A percentile compares a stretch with the other conserved stretches of the same genome.
Conservation (phyloP, 2,113 vertebrate genomes). For the Melanostigma gelatinosum region DNA sequence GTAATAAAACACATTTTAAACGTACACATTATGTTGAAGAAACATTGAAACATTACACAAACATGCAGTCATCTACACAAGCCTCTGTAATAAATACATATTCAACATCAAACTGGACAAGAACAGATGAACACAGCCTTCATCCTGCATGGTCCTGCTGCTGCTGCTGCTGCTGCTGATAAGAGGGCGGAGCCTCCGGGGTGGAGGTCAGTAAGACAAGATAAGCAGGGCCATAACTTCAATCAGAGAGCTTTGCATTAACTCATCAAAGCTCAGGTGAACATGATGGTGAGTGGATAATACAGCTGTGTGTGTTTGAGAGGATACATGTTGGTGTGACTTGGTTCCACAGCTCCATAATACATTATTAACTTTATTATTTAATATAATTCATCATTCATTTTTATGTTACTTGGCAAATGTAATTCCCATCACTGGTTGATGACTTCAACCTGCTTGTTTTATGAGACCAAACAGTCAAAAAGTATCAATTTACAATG, state of each 20-base stretch:
- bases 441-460: background rate
- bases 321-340: no score
- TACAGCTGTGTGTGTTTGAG: no score
- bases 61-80: slow-evolving; percentile 63
- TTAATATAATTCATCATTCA: background rate
- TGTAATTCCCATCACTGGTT: background rate
- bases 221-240: no score
- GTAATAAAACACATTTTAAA: slow-evolving; percentile 26
- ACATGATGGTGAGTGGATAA: no score
- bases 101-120: slow-evolving; percentile 29
- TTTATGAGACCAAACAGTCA: background rate
- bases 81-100: slow-evolving; percentile 18
- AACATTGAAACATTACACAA: slow-evolving; percentile 35
- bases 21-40: slow-evolving; percentile 26
- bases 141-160: background rate
- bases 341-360: no score
- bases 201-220: no score
- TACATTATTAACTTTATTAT: no score
- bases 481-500: background rate
- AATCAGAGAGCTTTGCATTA: no score
- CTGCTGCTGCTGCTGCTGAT: no score
- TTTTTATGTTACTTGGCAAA: background rate
- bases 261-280: no score
- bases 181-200: no score
- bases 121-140: background rate